Evolutionary conservation across 2,113 vertebrate species (phyloP).

Genomic region (Lasiurus cinereus): DNA sequence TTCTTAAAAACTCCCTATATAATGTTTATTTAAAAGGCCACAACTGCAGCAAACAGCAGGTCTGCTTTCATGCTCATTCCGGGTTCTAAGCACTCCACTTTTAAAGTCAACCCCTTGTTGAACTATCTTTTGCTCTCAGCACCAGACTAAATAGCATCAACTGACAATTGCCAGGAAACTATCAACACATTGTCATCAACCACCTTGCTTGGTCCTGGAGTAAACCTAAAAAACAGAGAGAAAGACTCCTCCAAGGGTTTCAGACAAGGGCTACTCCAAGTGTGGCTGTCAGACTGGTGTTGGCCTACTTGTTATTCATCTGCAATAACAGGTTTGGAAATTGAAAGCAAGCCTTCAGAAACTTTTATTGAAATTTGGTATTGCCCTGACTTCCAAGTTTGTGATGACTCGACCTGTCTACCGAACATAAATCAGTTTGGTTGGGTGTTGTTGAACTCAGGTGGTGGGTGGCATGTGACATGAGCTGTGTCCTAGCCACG

Average conservation of each 20-base stretch:
- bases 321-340: neutral
- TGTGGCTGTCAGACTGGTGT: neutral
- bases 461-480: neutral
- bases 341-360: neutral
- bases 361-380: neutral
- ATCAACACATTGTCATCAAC: neutral
- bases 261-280: neutral
- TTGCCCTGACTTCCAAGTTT: neutral
- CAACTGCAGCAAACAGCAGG: neutral
- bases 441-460: neutral
- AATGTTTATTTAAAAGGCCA: neutral
- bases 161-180: neutral
- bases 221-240: neutral
- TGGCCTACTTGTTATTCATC: neutral
- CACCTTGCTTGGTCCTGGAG: neutral
- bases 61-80: neutral
- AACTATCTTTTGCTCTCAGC: neutral
- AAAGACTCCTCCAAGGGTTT: neutral
- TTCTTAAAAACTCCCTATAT: neutral
- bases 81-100: neutral
- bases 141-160: neutral
- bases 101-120: neutral
- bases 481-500: rapidly evolving
- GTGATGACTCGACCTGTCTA: neutral
- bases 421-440: neutral